phyloP scores from a whole-genome alignment of 2,888 invertebrate genomes.

The Rotaria magnacalcarata region DNA sequence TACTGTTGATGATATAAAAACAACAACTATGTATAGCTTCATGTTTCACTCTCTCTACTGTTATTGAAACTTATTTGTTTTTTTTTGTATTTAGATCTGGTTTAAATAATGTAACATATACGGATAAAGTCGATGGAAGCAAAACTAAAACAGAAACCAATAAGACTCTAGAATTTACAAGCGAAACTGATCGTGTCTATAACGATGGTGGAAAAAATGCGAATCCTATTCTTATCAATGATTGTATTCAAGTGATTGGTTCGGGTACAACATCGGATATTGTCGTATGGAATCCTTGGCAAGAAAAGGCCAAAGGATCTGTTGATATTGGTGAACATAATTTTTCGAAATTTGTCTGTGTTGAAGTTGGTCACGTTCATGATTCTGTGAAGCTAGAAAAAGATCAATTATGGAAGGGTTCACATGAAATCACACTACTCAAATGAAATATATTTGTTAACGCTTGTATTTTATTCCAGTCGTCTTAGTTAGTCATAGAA shows the following conservation, averaged over 20 bases:
- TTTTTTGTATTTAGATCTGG: neutral
- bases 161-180: neutral
- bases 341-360: neutral
- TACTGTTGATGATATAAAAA: constrained; percentile 7
- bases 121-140: neutral
- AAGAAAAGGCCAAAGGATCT: neutral
- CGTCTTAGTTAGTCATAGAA: no score
- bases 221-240: neutral
- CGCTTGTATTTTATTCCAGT: no score
- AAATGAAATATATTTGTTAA: neutral
- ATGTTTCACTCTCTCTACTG: no score
- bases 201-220: neutral
- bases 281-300: constrained; percentile 10
- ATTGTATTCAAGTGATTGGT: neutral
- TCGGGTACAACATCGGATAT: neutral
- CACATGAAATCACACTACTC: neutral
- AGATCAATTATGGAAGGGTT: neutral
- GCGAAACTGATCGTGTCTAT: constrained; percentile 16
- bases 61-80: no score
- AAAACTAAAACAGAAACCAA: neutral
- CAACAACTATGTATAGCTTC: neutral
- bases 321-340: constrained; percentile 13
- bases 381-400: neutral
- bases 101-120: neutral
- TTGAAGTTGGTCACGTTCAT: neutral